Evolutionary conservation across 2,113 vertebrate genomes (phyloP), one percentile per base, ranked within the genome.

Genomic region (Cercopithecus mona): DNA sequence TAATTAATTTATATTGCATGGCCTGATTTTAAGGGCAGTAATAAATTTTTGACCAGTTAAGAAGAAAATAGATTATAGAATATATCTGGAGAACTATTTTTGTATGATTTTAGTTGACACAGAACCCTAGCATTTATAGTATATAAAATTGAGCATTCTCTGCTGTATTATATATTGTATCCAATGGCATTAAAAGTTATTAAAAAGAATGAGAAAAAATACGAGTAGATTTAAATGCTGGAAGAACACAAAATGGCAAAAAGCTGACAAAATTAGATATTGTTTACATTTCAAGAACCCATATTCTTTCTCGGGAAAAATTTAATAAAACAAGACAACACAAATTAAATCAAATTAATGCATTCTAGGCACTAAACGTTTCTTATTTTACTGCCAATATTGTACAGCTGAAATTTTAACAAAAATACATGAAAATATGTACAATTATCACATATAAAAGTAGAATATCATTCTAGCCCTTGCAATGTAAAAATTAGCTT

Each of bases 131-230:
- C 4, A 8, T 5, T 75, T n/a, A 35, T 35, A 96, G 43, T 93
- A 82, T 25, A 13, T 25, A 17, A 88, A 92, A 14, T 5, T 32
- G 4, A 61, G 30, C 18, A 59, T 61, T n/a, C 6, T 38, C 1
- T 84, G 2, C 13, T n/a, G 5, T 30, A 35, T 35, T 72, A 52
- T 3, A 16, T 48, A 0, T 0, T 79, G 0, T 1, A 0, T 85
- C 18, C 20, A 55, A 32, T 22, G 68, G 90, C 72, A 30, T 70
- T 11, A 79, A 40, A 57, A 89, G 2, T 61, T 25, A 50, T 9
- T 61, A 5, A 80, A 96, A 94, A 70, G 1, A 84, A 50, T 89
- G 4, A 0, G 30, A 23, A 8, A 94, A 87, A 16, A 73, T 25
- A 14, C 0, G 5, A 90, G 20, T 0, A 72, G 23, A 95, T 90